Percentiles rank a stretch among this genome's conserved stretches.
Conservation (phyloP, 2,797 vertebrate species). For the Oryzias dopingdopingensis region DNA sequence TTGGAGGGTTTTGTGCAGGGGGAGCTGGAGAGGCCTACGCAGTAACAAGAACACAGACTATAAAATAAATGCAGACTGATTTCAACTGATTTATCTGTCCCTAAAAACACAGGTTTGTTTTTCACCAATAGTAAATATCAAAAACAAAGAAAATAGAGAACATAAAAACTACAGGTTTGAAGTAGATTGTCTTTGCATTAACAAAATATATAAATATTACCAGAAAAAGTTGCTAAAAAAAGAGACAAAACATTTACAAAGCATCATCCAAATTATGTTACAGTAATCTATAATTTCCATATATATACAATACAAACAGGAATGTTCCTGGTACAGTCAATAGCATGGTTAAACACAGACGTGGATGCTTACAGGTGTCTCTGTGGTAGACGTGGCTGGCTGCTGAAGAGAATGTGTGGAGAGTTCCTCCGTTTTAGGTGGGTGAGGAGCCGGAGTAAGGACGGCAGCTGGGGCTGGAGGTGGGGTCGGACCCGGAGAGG, state of each 20-base stretch:
- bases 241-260: no score
- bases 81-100: background rate
- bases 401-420: conserved; percentile 90
- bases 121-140: no score
- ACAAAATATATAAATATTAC: no score
- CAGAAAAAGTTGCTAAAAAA: no score
- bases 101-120: no score
- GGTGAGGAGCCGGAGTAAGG: conserved; percentile 48
- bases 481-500: conserved; percentile 65
- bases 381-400: conserved; percentile 96
- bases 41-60: conserved; percentile 7
- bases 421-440: conserved; percentile 82
- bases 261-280: no score
- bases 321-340: no score
- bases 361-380: conserved; percentile 87
- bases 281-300: no score
- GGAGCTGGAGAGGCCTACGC: conserved; percentile 88
- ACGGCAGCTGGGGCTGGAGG: conserved; percentile 35
- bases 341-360: background rate
- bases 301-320: no score
- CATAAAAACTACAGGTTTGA: no score
- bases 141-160: no score
- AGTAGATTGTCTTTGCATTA: no score
- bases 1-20: conserved; percentile 87
- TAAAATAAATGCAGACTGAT: background rate